Conservation (phyloP, 2,797 vertebrate species). For the Tarsius wallacei region DNA sequence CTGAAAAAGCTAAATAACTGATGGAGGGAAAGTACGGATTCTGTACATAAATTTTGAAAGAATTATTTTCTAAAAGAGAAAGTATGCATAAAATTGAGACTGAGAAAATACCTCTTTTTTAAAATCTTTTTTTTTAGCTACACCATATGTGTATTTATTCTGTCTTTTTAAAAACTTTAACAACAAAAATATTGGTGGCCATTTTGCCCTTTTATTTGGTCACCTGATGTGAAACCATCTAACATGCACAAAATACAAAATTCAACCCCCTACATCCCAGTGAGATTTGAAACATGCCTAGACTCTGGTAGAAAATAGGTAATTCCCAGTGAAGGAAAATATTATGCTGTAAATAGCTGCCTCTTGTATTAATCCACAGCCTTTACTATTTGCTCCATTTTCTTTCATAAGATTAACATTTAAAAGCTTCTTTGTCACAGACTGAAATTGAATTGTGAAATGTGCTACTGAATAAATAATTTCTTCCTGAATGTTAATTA, state of each 20-base stretch:
- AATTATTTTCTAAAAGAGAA: constrained; percentile 47
- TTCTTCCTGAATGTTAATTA: constrained; percentile 87
- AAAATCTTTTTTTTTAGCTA: constrained; percentile 49
- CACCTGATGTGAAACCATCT: constrained; percentile 60
- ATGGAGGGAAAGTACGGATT: background rate
- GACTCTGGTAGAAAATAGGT: constrained; percentile 75
- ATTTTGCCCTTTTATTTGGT: constrained; percentile 69
- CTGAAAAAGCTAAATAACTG: background rate
- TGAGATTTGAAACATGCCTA: constrained; percentile 73
- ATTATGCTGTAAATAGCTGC: constrained; percentile 70
- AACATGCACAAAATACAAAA: constrained; percentile 60
- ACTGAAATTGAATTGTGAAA: constrained; percentile 83
- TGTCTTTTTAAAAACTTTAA: constrained; percentile 54
- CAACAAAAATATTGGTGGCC: constrained; percentile 45
- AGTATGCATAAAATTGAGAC: constrained; percentile 10
- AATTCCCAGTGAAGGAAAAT: constrained; percentile 78
- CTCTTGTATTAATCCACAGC: constrained; percentile 81
- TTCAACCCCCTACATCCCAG: constrained; percentile 59
- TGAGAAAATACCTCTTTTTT: constrained; percentile 12
- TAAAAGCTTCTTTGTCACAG: constrained; percentile 85
- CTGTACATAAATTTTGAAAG: constrained; percentile 29
- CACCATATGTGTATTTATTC: constrained; percentile 46
- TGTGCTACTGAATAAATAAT: constrained; percentile 87
- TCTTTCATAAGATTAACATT: constrained; percentile 86
- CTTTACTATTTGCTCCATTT: constrained; percentile 82